These are phyloP conservation scores for Cydia pomonella DNA, from an alignment of 1,140 invertebrate species.

Conservation along the genomic window DNA sequence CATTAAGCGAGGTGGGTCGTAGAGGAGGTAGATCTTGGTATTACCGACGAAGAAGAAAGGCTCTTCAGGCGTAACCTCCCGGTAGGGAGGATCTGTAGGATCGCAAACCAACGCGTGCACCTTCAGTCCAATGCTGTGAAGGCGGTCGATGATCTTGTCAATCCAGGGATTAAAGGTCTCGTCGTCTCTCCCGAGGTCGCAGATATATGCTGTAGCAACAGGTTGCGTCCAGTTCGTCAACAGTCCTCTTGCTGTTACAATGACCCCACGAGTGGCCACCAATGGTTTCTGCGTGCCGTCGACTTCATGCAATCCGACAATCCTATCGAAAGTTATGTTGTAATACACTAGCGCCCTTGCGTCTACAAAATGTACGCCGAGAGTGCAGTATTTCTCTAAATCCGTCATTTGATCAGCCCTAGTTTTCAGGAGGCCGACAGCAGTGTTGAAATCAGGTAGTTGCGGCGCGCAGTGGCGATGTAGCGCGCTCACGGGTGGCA, in stretches of 20 bases:
- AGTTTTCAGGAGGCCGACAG: neutral
- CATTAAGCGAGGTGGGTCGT: constrained; percentile 16
- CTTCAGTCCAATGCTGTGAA: neutral
- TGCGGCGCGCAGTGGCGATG: constrained; percentile 1
- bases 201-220: neutral
- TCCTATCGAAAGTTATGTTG: constrained; percentile 15
- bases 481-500: neutral
- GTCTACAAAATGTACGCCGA: neutral
- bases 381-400: neutral
- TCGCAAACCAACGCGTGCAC: neutral
- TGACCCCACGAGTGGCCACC: neutral
- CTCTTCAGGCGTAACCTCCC: neutral
- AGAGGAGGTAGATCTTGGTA: neutral
- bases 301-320: constrained; percentile 12
- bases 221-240: neutral
- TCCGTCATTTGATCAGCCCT: constrained; percentile 9
- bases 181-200: neutral
- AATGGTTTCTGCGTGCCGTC: neutral
- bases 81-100: neutral
- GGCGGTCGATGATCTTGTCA: neutral
- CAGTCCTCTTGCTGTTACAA: neutral
- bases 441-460: neutral
- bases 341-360: neutral
- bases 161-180: neutral
- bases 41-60: constrained; percentile 2